Percentiles rank a stretch among this genome's conserved stretches.
Conservation (phyloP, 2,113 vertebrate species). For the Eurystomus gularis region DNA sequence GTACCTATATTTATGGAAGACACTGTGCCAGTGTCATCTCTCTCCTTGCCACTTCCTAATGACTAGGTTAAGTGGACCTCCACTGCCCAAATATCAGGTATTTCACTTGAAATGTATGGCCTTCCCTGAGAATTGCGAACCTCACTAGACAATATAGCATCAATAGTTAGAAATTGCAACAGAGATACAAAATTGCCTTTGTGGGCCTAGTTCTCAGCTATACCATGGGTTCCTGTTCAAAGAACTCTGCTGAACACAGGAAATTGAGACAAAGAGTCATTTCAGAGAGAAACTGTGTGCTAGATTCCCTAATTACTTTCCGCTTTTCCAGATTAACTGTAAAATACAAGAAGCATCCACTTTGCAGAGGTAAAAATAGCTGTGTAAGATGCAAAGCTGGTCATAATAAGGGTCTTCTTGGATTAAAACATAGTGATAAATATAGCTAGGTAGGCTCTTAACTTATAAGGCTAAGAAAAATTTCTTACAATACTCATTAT, state of each 20-base stretch:
- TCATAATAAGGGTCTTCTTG: not conserved
- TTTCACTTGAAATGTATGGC: not conserved
- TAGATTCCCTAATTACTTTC: not conserved
- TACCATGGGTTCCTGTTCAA: not conserved
- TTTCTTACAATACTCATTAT: not conserved
- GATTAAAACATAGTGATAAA: not conserved
- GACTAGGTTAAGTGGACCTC: not conserved
- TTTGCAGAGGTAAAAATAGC: not conserved
- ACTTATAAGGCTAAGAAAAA: not conserved
- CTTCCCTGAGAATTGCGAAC: not conserved
- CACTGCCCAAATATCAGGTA: not conserved
- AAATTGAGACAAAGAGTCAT: not conserved
- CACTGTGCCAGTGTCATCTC: fast-evolving
- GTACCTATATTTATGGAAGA: not conserved
- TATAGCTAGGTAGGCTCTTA: not conserved
- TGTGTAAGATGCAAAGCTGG: not conserved
- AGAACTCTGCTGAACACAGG: not conserved
- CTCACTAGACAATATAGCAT: not conserved
- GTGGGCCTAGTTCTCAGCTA: not conserved
- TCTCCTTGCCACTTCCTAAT: not conserved
- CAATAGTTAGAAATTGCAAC: not conserved
- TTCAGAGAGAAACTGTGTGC: not conserved
- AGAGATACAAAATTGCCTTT: not conserved
- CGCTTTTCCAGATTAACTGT: not conserved
- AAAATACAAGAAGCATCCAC: not conserved